Percentiles rank a stretch among this genome's conserved stretches.
phyloP scores from a whole-genome alignment of 2,797 vertebrate genomes.

The Hoplostethus atlanticus region DNA sequence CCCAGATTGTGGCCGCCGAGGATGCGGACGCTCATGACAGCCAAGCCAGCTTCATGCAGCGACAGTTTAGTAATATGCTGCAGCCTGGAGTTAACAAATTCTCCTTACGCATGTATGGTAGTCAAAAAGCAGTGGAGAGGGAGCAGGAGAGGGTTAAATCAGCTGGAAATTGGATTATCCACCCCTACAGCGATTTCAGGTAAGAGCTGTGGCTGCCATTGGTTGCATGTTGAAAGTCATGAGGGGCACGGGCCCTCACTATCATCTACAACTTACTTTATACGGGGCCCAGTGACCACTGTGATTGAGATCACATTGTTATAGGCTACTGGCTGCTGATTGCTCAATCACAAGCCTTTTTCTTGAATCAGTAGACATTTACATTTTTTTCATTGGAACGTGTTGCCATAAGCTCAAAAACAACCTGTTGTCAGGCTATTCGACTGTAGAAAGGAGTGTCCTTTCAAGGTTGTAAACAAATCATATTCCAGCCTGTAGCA shows the following conservation, averaged over 20 bases:
- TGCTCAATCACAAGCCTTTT: background rate
- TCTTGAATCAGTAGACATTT: constrained; percentile 25
- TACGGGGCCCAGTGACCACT: constrained; percentile 38
- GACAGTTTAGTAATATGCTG: constrained; percentile 95
- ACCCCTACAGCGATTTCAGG: constrained; percentile 99
- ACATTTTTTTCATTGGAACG: constrained; percentile 26
- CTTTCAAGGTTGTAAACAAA: constrained; percentile 78
- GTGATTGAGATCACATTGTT: constrained; percentile 48
- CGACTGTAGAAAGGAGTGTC: constrained; percentile 53
- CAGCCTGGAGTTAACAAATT: constrained; percentile 99
- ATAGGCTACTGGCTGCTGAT: constrained; percentile 13
- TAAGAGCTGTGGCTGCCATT: constrained; percentile 74
- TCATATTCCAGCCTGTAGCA: constrained; percentile 46
- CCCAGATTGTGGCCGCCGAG: constrained; percentile 88
- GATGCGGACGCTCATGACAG: constrained; percentile 87
- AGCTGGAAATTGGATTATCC: constrained; percentile 98
- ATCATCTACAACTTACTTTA: constrained; percentile 69
- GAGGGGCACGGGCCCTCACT: constrained; percentile 52
- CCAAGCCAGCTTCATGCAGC: constrained; percentile 96
- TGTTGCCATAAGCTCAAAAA: constrained; percentile 41
- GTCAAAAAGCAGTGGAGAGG: constrained; percentile 95
- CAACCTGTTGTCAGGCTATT: constrained; percentile 80
- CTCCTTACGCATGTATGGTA: constrained; percentile 98
- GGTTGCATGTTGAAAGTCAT: constrained; percentile 59
- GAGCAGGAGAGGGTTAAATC: constrained; percentile 98